Conservation (phyloP, 2,113 vertebrate species). For the Triplophysa tibetana region DNA sequence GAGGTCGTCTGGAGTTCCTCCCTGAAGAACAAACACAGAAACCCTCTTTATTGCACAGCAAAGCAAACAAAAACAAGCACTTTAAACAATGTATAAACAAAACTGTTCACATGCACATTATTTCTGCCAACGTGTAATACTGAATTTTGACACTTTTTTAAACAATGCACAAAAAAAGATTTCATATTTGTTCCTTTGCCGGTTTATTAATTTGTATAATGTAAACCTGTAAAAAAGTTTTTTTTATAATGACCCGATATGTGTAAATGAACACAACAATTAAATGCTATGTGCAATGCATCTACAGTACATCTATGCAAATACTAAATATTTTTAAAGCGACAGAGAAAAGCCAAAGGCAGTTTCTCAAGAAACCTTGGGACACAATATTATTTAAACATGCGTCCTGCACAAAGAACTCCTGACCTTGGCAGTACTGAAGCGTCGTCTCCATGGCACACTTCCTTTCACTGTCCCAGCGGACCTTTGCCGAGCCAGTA, state of each 20-base stretch:
- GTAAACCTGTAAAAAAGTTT: neutral
- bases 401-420: neutral
- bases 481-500: constrained; percentile 75
- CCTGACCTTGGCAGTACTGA: constrained; percentile 80
- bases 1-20: constrained; percentile 75
- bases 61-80: neutral
- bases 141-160: too few species aligned
- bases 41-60: neutral
- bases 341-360: neutral
- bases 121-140: too few species aligned
- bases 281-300: too few species aligned
- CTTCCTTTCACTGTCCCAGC: constrained; percentile 79
- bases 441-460: constrained; percentile 79
- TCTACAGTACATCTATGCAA: too few species aligned
- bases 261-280: too few species aligned
- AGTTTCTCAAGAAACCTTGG: neutral
- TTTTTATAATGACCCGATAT: too few species aligned
- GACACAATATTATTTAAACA: neutral
- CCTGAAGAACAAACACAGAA: constrained; percentile 62
- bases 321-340: neutral
- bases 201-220: neutral
- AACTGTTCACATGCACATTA: too few species aligned
- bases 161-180: too few species aligned
- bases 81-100: neutral
- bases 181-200: too few species aligned